phyloP scores from a whole-genome alignment of 2,797 vertebrate species.

The Chromobotia macracanthus region DNA sequence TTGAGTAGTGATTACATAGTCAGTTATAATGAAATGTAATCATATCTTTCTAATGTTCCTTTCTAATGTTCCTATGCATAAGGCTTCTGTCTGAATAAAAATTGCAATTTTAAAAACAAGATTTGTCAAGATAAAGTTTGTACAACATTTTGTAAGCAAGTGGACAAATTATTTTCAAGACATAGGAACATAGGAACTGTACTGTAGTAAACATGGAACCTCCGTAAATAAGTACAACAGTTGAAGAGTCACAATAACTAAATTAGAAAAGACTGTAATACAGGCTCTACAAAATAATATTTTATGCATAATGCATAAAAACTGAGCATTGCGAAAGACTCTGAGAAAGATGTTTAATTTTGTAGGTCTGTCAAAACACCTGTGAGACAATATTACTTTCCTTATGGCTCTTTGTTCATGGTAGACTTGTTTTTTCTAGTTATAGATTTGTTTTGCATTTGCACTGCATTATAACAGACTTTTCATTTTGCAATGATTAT shows the following conservation, averaged over 20 bases:
- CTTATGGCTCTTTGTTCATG: not conserved
- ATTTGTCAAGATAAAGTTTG: not conserved
- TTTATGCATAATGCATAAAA: no score
- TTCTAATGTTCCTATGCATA: no score
- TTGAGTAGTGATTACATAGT: not conserved
- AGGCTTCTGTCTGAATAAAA: not conserved
- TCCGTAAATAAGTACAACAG: no score
- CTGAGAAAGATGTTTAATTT: not conserved
- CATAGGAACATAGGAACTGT: no score
- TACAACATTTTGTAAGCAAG: no score
- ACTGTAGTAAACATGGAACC: no score
- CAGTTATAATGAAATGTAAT: not conserved
- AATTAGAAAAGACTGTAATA: no score
- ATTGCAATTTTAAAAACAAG: not conserved
- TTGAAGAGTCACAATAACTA: no score
- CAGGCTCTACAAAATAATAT: no score
- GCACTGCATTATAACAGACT: not conserved
- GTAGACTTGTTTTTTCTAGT: not conserved
- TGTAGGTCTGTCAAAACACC: not conserved
- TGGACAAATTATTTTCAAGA: no score
- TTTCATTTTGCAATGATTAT: not conserved
- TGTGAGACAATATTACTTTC: not conserved
- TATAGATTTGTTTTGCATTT: not conserved
- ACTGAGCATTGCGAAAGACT: no score
- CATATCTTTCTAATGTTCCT: not conserved